phyloP scores from a whole-genome alignment of 2,888 invertebrate genomes.

The Dysmachus trigonus region DNA sequence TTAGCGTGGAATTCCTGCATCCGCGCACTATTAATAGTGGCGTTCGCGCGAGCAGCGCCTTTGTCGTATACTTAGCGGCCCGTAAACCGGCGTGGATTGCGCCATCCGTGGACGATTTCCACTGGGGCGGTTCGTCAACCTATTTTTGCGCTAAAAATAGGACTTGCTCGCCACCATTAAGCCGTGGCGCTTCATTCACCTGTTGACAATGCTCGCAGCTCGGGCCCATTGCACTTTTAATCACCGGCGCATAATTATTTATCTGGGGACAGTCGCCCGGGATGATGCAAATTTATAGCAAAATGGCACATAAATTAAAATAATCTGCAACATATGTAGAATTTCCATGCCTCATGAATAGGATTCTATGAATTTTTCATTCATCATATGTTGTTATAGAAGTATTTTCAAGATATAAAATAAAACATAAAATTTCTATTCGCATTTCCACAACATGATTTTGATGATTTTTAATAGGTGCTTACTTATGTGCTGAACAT shows the following conservation, averaged over 20 bases:
- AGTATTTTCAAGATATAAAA: no score
- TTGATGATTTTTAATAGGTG: no score
- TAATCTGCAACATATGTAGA: no score
- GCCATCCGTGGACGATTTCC: background rate
- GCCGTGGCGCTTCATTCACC: background rate
- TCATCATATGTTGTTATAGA: no score
- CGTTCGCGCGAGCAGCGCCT: background rate
- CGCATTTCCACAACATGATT: no score
- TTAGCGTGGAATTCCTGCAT: background rate
- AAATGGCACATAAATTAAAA: no score
- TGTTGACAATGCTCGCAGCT: background rate
- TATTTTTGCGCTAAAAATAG: background rate
- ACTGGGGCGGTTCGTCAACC: slow-evolving; percentile 21
- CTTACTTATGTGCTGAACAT: no score
- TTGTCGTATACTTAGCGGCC: background rate
- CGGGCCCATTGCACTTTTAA: background rate
- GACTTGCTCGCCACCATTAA: background rate
- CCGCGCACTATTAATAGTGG: background rate
- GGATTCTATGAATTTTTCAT: no score
- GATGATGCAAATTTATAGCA: no score
- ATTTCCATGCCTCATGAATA: no score
- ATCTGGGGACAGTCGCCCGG: background rate
- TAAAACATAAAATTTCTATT: no score
- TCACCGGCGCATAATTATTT: background rate
- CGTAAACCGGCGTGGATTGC: slow-evolving; percentile 5